phyloP scores from a whole-genome alignment of 2,888 invertebrate genomes.

The Cylindroiulus punctatus region DNA sequence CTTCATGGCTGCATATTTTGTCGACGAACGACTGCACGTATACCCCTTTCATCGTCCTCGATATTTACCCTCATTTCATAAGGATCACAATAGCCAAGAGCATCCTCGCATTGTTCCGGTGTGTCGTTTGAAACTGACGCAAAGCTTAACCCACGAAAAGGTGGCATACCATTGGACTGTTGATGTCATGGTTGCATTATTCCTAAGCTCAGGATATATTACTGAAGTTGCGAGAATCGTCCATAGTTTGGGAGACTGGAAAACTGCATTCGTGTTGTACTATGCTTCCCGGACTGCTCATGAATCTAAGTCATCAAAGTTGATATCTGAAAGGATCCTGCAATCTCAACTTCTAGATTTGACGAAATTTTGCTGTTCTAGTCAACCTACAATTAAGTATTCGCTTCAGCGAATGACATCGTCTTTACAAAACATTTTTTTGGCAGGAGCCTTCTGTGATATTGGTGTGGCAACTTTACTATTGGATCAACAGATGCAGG shows the following conservation, averaged over 20 bases:
- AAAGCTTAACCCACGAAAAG: background rate
- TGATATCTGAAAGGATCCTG: background rate
- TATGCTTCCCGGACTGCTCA: background rate
- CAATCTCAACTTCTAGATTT: background rate
- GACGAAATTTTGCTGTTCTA: background rate
- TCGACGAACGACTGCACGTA: background rate
- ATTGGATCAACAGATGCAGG: background rate
- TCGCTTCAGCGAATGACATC: background rate
- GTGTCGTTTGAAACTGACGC: background rate
- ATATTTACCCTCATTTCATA: background rate
- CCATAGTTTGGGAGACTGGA: constrained; percentile 43
- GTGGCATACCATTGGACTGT: constrained; percentile 44
- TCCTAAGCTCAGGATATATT: background rate
- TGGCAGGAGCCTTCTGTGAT: constrained; percentile 39
- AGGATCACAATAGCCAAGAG: background rate
- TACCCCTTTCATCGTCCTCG: constrained; percentile 40
- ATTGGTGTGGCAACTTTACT: background rate
- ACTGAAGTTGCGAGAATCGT: background rate
- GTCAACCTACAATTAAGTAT: background rate
- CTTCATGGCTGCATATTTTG: constrained; percentile 22
- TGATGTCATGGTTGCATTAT: constrained; percentile 30
- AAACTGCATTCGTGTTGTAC: background rate
- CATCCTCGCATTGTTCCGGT: background rate
- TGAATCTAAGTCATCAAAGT: background rate
- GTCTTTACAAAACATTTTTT: background rate